Conservation (phyloP, 2,888 invertebrate species). For the Smittia aterrima region DNA sequence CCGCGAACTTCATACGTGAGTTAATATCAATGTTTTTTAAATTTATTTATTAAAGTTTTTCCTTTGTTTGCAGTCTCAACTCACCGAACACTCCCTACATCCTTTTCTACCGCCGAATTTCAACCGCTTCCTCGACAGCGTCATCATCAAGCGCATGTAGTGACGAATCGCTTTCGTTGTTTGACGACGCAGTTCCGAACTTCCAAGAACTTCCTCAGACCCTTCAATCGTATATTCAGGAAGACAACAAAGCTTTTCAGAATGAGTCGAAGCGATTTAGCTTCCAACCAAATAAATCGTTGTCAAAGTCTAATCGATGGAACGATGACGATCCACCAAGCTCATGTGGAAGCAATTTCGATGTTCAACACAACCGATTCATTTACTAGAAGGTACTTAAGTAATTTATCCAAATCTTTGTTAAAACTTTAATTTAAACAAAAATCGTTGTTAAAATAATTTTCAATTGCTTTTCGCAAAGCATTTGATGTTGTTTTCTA, state of each 20-base stretch:
- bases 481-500: background rate
- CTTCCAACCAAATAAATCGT: constrained; percentile 40
- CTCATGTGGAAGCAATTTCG: constrained; percentile 47
- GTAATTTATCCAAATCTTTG: background rate
- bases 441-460: background rate
- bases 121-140: constrained; percentile 15
- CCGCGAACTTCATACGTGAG: constrained; percentile 58
- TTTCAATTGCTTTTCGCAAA: background rate
- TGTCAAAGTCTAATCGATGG: constrained; percentile 47
- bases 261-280: background rate
- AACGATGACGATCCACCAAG: constrained; percentile 52
- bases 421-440: background rate
- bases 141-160: background rate
- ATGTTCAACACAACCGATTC: background rate
- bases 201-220: constrained; percentile 52
- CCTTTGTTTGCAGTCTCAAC: constrained; percentile 51
- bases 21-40: background rate
- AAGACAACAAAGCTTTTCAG: constrained; percentile 50
- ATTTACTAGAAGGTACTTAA: constrained; percentile 15
- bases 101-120: constrained; percentile 63
- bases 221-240: constrained; percentile 50
- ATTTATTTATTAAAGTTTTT: background rate
- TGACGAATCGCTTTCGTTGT: background rate
- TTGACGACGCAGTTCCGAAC: background rate
- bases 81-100: constrained; percentile 81